These are phyloP conservation scores for Rhagium mordax DNA, from an alignment of 2,888 invertebrate genomes.

Conservation along the genomic window DNA sequence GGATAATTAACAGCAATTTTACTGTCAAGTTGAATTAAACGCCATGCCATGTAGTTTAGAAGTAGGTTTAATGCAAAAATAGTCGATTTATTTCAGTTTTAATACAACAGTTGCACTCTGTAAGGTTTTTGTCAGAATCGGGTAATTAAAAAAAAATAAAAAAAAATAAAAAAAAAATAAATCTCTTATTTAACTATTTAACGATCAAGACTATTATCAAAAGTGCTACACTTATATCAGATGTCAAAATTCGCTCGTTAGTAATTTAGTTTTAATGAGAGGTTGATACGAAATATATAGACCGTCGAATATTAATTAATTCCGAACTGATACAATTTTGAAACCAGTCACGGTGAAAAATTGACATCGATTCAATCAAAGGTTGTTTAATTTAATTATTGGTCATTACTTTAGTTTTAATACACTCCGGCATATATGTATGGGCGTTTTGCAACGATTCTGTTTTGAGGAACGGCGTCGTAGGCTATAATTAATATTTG, in stretches of 20 bases:
- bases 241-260: not conserved
- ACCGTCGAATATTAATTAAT: not conserved
- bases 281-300: not conserved
- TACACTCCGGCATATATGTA: not conserved
- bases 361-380: not conserved
- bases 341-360: not conserved
- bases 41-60: too few relatives aligned
- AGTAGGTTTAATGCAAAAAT: too few relatives aligned
- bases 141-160: too few relatives aligned
- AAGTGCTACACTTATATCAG: not conserved
- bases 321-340: not conserved
- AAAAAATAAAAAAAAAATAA: too few relatives aligned
- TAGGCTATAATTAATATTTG: conserved; percentile 3
- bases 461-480: not conserved
- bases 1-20: not conserved
- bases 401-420: not conserved
- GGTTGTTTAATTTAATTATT: conserved; percentile 3
- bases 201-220: too few relatives aligned
- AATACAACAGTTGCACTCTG: too few relatives aligned
- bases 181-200: too few relatives aligned
- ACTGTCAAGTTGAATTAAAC: too few relatives aligned
- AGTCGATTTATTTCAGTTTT: too few relatives aligned
- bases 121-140: too few relatives aligned
- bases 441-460: not conserved
- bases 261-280: not conserved